Conservation (phyloP, 1,140 invertebrate species). For the Philotrypesis tridentata region DNA sequence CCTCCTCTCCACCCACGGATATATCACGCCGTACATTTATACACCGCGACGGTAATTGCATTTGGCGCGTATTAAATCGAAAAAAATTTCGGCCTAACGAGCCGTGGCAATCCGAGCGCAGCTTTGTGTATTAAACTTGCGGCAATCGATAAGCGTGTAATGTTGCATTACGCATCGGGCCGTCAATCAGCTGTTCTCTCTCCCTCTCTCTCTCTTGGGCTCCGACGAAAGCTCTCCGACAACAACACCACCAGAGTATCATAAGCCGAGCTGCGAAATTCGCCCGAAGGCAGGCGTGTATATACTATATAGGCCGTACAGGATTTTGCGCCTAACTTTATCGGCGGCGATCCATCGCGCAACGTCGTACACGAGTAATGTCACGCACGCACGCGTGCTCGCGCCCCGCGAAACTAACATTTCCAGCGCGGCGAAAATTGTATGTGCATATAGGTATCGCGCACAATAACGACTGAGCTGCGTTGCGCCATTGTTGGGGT, state of each 20-base stretch:
- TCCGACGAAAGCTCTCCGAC: too few relatives aligned
- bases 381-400: conserved; percentile 32
- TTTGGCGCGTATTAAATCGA: too few relatives aligned
- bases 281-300: not conserved
- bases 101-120: not conserved
- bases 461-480: too few relatives aligned
- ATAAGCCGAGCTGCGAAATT: not conserved
- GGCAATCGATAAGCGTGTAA: too few relatives aligned
- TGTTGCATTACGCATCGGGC: not conserved
- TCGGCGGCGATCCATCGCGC: not conserved
- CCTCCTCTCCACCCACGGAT: too few relatives aligned
- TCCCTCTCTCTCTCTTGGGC: too few relatives aligned
- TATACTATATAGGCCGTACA: not conserved
- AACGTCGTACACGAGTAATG: conserved; percentile 28
- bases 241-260: too few relatives aligned
- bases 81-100: too few relatives aligned
- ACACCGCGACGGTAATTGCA: too few relatives aligned
- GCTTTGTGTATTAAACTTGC: not conserved
- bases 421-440: conserved; percentile 26
- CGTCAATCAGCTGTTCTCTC: conserved; percentile 10
- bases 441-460: not conserved
- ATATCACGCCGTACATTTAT: too few relatives aligned
- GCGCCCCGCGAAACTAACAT: not conserved
- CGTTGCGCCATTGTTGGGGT: not conserved
- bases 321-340: not conserved